Evolutionary conservation across 2,888 invertebrate genomes (phyloP), one percentile per base, ranked within the genome.

Genomic region (Halictus ligatus): DNA sequence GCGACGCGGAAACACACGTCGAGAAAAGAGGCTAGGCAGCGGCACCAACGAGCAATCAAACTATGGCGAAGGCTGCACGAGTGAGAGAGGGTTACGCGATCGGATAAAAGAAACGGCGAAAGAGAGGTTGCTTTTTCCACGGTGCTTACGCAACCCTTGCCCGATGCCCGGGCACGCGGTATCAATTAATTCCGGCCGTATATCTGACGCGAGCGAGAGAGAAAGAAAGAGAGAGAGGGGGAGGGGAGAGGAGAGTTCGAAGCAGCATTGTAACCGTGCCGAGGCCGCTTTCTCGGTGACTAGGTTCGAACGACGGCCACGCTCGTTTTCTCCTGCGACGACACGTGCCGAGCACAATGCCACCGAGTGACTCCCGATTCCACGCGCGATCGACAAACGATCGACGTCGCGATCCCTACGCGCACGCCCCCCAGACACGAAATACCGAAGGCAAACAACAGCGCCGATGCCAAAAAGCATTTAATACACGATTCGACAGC

Each of bases 381-480:
- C 93, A 93, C 77, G 67, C 75, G 35, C 94, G 94, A 94, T 95
- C 94, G 94, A 93, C 94, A 87, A 89, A 93, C 92, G 92, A 92
- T 89, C 90, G 89, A 93, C 92, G 91, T 89, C 90, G 89, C 90
- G 89, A 89, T 88, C 91, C 86, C 91, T 91, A 89, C 83, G 29
- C 74, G 48, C 86, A 80, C 80, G 85, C 91, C 90, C 90, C 72
- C 85, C 91, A 87, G 88, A 91, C 73, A 35, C 29, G 89, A 94
- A 95, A 95, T 94, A 95, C 94, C 94, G 91, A 94, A 93, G 90
- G 94, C 95, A 95, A 95, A 95, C 94, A 95, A 93, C 92, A 35
- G 92, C 75, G 80, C 91, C 93, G 89, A 91, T 89, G 91, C 89
- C 92, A 92, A 94, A 94, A 94, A 94, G 92, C 93, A 92, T 92